A percentile compares a stretch with the other conserved stretches of the same genome.
These are phyloP conservation scores for Hyphantria cunea DNA, from an alignment of 1,140 invertebrate genomes.

Conservation along the genomic window DNA sequence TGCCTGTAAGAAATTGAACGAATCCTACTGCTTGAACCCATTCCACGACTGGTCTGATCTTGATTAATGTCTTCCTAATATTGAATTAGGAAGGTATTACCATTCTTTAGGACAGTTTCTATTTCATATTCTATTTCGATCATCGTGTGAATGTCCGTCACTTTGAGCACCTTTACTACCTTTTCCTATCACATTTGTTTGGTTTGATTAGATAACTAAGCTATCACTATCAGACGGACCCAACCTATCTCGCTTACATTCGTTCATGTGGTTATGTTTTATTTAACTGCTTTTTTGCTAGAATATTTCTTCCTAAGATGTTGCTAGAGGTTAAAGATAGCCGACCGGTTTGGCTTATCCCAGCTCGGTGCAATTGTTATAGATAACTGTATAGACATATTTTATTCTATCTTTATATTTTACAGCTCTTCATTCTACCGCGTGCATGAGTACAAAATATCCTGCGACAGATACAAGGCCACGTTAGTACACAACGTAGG, in stretches of 20 bases:
- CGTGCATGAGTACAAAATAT: conserved; percentile 24
- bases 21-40: too few species aligned
- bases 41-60: too few species aligned
- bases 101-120: too few species aligned
- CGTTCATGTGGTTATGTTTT: conserved; percentile 4
- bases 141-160: too few species aligned
- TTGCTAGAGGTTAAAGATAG: conserved; percentile 48
- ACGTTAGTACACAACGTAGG: conserved; percentile 15
- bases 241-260: background rate
- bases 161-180: too few species aligned
- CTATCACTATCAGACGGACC: conserved; percentile 1
- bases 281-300: conserved; percentile 25
- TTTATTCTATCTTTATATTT: background rate
- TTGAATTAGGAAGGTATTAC: too few species aligned
- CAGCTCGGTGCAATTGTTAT: conserved; percentile 16
- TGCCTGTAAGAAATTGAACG: too few species aligned
- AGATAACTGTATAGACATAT: too few species aligned
- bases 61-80: too few species aligned
- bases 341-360: conserved; percentile 35
- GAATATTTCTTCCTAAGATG: conserved; percentile 37
- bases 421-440: background rate
- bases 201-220: too few species aligned
- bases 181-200: too few species aligned
- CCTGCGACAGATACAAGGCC: conserved; percentile 23
- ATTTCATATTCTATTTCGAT: too few species aligned